Evolutionary conservation across 1,140 invertebrate genomes (phyloP).

Genomic region (Drosophila nasuta): DNA sequence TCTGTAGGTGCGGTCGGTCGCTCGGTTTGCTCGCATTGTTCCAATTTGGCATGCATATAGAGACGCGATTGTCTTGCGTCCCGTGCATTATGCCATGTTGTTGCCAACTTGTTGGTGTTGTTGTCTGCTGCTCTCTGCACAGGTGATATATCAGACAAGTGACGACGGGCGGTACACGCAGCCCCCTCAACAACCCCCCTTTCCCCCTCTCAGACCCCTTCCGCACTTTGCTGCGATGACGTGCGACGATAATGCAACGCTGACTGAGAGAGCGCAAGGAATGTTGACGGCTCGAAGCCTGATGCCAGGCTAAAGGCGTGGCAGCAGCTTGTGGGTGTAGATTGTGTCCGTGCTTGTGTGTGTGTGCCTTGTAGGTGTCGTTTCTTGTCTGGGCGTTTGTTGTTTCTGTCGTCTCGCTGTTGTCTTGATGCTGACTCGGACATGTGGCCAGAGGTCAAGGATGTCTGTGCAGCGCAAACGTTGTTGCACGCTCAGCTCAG

Average conservation of each 20-base stretch:
- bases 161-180: slow-evolving; percentile 68
- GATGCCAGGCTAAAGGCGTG: slow-evolving; percentile 9
- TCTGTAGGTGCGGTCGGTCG: slow-evolving; percentile 55
- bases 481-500: slow-evolving; percentile 35
- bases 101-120: slow-evolving; percentile 25
- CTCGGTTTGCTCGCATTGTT: slow-evolving; percentile 61
- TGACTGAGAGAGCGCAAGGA: slow-evolving; percentile 52
- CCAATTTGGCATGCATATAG: slow-evolving; percentile 71
- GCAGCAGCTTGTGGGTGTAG: slow-evolving; percentile 58
- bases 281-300: slow-evolving; percentile 64
- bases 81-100: slow-evolving; percentile 28
- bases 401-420: slow-evolving; percentile 45
- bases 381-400: slow-evolving; percentile 53
- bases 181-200: not conserved
- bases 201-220: not conserved
- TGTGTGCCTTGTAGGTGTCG: slow-evolving; percentile 50
- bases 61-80: slow-evolving; percentile 44
- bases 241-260: slow-evolving; percentile 72
- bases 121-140: slow-evolving; percentile 46
- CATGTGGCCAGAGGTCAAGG: slow-evolving; percentile 65
- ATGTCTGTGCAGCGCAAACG: slow-evolving; percentile 40
- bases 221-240: slow-evolving; percentile 53
- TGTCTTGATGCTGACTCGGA: slow-evolving; percentile 32
- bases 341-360: slow-evolving; percentile 6
- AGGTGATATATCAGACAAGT: slow-evolving; percentile 83